Evolutionary conservation across 2,113 vertebrate genomes (phyloP), one percentile per base, ranked within the genome.

Genomic region (Catharus bicknelli): DNA sequence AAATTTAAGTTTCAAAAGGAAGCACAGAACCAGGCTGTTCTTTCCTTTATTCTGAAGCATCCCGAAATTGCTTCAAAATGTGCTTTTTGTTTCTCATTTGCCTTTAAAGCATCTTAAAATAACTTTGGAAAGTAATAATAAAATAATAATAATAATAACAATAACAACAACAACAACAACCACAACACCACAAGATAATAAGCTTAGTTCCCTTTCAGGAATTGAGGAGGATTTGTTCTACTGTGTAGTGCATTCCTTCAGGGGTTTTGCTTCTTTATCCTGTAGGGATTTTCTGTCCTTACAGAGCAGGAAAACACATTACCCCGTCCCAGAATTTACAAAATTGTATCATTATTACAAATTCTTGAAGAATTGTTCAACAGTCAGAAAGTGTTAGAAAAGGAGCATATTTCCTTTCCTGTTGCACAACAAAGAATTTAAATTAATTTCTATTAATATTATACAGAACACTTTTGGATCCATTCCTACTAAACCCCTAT

Each of bases 21-120:
- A 79, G n/a, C 13, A 55, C 3, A 77, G 47, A 73, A 59, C 34
- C 26, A 67, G 58, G 17, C 20, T n/a, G 26, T 17, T 83, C 43
- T 72, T 91, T 59, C 15, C 20, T 64, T 90, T 77, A 34, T 51
- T 43, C 18, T 48, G 45, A 92, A 77, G 34, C n/a, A 58, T n/a
- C 45, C 54, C 67, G 38, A 91, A 58, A 4, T 45, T 86, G 34
- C 21, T 86, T 81, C 50, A 82, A 86, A 90, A 81, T 20, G 4
- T 63, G 19, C 12, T 34, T 74, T 83, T 47, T 67, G 7, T 51
- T 90, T 45, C 38, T 84, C 29, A 42, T 29, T 75, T 73, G 68
- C 25, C n/a, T 74, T 55, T 72, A 91, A 86, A 69, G 22, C 8
- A 90, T 22, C 29, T 82, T 76, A 48, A 72, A 80, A 75, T 86